Evolutionary conservation across 2,113 vertebrate species (phyloP), one percentile per base, ranked within the genome.

Genomic region (Siniperca knerii): DNA sequence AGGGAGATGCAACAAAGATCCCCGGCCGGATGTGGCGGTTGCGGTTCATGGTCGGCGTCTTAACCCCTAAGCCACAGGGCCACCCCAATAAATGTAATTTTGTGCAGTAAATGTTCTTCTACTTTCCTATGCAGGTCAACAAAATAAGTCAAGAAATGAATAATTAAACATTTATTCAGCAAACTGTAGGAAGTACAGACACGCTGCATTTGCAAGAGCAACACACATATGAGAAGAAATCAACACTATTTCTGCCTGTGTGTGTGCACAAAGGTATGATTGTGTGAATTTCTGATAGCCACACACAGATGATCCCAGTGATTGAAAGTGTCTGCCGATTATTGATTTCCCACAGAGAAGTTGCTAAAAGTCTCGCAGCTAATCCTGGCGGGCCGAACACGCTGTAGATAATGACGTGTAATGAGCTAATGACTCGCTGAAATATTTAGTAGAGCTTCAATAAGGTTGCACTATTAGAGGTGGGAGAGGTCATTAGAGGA

Each of bases 381-480:
- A 94, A 95, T 94, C 94, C 90, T 88, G 87, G 94, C 80, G 82
- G 89, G 90, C 91, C 84, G 91, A 87, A 92, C 90, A 69, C 75
- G 90, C 93, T 90, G 92, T 94, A 94, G 92, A 94, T 95, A 95
- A 95, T 94, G 93, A 95, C 88, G 91, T 84, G 90, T 95, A 95
- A 95, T 96, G 95, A 95, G 92, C 93, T 96, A 95, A 96, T 95
- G 95, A 95, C 95, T 86, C 80, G 93, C 81, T 96, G 94, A 96
- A 96, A 95, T 95, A 96, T 96, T 96, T 95, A 96, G 94, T 95
- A 93, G 92, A 66, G 79, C 91, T 89, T 94, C 94, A 90, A 89
- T 85, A 94, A 89, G 87, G 89, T 82, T 85, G 86, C 91, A 87
- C 92, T 90, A 84, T 89, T 82, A 89, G 87, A 94, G 92, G 94